Conservation (phyloP, 2,113 vertebrate genomes). For the Channa maculata region DNA sequence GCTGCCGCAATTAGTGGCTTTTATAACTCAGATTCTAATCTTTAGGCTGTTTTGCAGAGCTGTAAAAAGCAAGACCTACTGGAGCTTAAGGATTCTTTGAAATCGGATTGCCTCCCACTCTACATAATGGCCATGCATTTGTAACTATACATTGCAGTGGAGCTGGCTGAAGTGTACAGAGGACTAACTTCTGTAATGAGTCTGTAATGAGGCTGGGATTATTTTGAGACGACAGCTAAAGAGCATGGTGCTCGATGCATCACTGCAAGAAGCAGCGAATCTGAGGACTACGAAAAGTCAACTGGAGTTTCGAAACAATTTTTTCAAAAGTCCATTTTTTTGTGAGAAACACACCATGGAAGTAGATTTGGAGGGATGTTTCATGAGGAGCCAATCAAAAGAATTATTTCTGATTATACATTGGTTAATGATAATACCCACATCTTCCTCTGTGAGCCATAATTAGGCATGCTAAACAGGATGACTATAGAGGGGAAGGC, state of each 20-base stretch:
- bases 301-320: background rate
- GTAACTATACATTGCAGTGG: conserved; percentile 11
- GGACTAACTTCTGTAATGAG: conserved; percentile 22
- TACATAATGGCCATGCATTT: conserved; percentile 3
- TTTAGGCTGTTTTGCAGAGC: background rate
- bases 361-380: conserved; percentile 35
- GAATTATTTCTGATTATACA: conserved; percentile 82
- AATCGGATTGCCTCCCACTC: conserved; percentile 13
- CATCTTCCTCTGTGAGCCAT: conserved; percentile 72
- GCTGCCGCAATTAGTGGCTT: conserved; percentile 13
- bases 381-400: conserved; percentile 70
- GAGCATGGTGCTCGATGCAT: conserved; percentile 51
- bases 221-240: conserved; percentile 76
- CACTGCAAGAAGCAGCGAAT: conserved; percentile 7
- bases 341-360: background rate
- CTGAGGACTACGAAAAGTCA: background rate
- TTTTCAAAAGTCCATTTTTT: conserved; percentile 7
- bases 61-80: background rate
- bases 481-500: conserved; percentile 74
- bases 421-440: conserved; percentile 80
- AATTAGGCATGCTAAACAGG: conserved; percentile 82
- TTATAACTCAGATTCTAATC: conserved; percentile 3
- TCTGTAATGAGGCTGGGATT: conserved; percentile 55
- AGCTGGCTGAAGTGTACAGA: conserved; percentile 22
- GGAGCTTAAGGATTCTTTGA: conserved; percentile 11